Conservation (phyloP, 2,888 invertebrate species). For the Neoitamus cyanurus region DNA sequence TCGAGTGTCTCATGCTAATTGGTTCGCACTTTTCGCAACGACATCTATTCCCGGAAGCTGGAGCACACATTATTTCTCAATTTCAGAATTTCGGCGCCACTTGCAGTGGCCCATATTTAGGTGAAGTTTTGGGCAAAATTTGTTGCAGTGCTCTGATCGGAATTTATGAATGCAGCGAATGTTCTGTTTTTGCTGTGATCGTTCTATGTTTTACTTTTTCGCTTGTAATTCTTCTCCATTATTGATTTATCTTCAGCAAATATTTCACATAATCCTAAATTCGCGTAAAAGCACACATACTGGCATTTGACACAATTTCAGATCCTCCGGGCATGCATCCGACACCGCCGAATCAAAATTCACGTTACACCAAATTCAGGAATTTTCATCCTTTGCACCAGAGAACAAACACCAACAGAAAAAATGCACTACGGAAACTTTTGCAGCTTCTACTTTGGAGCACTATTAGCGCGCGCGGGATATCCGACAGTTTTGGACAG, state of each 20-base stretch:
- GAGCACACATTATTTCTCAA: neutral
- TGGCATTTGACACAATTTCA: neutral
- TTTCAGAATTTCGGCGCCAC: constrained; percentile 54
- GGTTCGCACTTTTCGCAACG: too few species aligned
- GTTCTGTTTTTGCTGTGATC: neutral
- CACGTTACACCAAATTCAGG: neutral
- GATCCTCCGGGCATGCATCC: neutral
- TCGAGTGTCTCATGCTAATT: too few species aligned
- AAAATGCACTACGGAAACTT: neutral
- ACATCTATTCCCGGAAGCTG: too few species aligned
- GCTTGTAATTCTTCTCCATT: constrained; percentile 8
- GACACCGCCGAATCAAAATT: neutral
- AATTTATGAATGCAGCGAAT: neutral
- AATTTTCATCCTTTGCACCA: neutral
- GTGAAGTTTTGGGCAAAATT: neutral
- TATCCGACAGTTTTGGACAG: neutral
- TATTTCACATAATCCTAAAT: neutral
- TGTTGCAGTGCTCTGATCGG: neutral
- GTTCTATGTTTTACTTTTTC: constrained; percentile 16
- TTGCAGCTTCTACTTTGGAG: neutral
- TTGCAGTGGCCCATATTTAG: constrained; percentile 57
- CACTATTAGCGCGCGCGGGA: constrained; percentile 12
- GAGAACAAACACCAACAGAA: neutral
- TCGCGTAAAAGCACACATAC: neutral
- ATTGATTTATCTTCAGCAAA: neutral